Percentiles rank a stretch among this genome's conserved stretches.
Evolutionary conservation across 2,888 invertebrate genomes (phyloP).

Genomic region (Rhamphomyia laevipes): DNA sequence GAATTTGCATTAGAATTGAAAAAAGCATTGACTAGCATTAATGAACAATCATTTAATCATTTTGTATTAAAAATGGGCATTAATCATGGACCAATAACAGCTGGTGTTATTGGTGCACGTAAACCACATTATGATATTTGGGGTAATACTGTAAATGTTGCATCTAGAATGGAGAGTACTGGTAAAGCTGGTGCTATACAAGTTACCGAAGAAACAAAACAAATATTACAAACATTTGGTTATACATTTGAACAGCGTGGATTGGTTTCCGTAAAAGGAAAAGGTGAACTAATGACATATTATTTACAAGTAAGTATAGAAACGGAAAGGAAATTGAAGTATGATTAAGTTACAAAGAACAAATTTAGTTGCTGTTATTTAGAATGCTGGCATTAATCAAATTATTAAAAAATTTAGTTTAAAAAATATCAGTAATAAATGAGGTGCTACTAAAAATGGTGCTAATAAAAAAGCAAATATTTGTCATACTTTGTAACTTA

Average conservation of each 20-base stretch:
- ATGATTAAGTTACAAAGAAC: not conserved
- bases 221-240: slow-evolving; percentile 78
- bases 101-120: slow-evolving; percentile 88
- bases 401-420: too few species aligned
- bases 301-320: slow-evolving; percentile 57
- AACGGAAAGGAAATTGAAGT: not conserved
- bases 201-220: slow-evolving; percentile 90
- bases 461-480: too few species aligned
- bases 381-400: too few species aligned
- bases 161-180: slow-evolving; percentile 95
- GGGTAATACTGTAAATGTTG: slow-evolving; percentile 96
- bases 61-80: slow-evolving; percentile 89
- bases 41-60: slow-evolving; percentile 92
- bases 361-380: not conserved
- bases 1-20: slow-evolving; percentile 85
- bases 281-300: slow-evolving; percentile 92
- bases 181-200: slow-evolving; percentile 91
- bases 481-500: not conserved
- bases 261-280: slow-evolving; percentile 91
- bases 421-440: too few species aligned
- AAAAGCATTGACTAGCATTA: slow-evolving; percentile 80
- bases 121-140: slow-evolving; percentile 96
- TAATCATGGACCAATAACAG: slow-evolving; percentile 91
- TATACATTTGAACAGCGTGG: slow-evolving; percentile 92
- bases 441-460: too few species aligned